Evolutionary conservation across 1,140 invertebrate genomes (phyloP), one percentile per base, ranked within the genome.

Genomic region (Eurosta solidaginis): DNA sequence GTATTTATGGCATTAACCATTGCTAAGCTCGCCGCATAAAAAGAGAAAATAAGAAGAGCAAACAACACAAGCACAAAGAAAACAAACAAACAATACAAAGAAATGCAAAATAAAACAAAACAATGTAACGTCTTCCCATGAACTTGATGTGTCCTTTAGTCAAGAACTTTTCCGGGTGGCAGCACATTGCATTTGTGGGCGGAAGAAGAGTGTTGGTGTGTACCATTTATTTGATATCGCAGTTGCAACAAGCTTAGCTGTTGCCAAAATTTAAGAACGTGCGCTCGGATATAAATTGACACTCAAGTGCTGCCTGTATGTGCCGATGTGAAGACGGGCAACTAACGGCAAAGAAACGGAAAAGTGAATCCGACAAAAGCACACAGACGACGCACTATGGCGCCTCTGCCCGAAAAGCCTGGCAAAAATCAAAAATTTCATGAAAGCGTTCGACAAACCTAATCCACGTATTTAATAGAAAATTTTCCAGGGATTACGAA

Each of bases 71-170:
- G 78, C 76, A 75, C 42, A 49, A 63, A 22, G 50, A 59, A 20
- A 27, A 68, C 42, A 76, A 76, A 49, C 25, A 63, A 49, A 29
- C 17, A 82, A 79, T 54, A 80, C 78, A 82, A 77, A 78, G 81
- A 73, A 76, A 83, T 63, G 78, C 50, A 80, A 68, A 81, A 74
- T 77, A 44, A 10, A 74, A n/a, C 17, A 36, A 73, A 29, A 78
- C 42, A 25, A 27, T 49, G 45, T 42, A 47, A 50, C 78, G 73
- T 63, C 40, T 78, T 74, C 59, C 83, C 79, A 81, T 85, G 83
- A 85, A 85, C 84, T 85, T 85, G 84, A 85, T 85, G 84, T 85
- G 84, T 84, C 84, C 84, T 85, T 79, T 77, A 82, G 80, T 79
- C 83, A 85, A 85, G 84, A 83, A 85, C 84, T 85, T 85, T 78